Percentiles rank a stretch among this genome's conserved stretches.
phyloP scores from a whole-genome alignment of 2,797 vertebrate species.

The Emys orbicularis region DNA sequence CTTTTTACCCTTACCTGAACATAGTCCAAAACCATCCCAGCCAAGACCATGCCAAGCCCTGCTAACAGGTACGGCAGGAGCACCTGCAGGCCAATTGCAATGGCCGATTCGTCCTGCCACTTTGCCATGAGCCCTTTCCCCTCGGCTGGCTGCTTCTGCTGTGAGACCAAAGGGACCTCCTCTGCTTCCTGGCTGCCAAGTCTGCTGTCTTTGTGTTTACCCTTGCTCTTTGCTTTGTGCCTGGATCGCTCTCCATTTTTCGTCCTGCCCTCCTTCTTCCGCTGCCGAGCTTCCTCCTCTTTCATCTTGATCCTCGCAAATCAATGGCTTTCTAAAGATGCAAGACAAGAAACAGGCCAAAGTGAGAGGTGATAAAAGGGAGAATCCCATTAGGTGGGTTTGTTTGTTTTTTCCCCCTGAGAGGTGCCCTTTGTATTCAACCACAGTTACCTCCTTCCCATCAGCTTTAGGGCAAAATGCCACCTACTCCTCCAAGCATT shows the following conservation, averaged over 20 bases:
- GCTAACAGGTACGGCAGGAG: conserved; percentile 87
- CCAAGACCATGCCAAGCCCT: conserved; percentile 89
- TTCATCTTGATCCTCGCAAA: conserved; percentile 82
- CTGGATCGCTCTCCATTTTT: conserved; percentile 79
- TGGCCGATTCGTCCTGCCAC: conserved; percentile 82
- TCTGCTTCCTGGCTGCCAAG: conserved; percentile 76
- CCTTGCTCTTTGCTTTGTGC: conserved; percentile 80
- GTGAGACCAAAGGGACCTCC: conserved; percentile 79
- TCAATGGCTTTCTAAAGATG: conserved; percentile 42
- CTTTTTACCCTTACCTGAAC: conserved; percentile 86
- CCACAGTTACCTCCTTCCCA: not conserved
- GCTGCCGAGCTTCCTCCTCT: conserved; percentile 85
- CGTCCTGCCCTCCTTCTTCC: conserved; percentile 80
- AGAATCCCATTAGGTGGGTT: not conserved
- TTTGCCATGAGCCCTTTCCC: conserved; percentile 79
- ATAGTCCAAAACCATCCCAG: conserved; percentile 89
- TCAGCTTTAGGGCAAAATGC: not conserved
- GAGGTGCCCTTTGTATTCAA: not conserved
- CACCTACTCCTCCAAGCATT: not conserved
- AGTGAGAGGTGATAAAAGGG: not conserved
- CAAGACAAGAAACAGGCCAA: conserved; percentile 39
- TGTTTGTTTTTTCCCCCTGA: not conserved
- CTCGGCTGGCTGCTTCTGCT: conserved; percentile 78
- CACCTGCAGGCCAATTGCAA: conserved; percentile 86
- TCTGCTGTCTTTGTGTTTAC: conserved; percentile 77